phyloP scores from a whole-genome alignment of 2,797 vertebrate genomes.

The Linurgus olivaceus region DNA sequence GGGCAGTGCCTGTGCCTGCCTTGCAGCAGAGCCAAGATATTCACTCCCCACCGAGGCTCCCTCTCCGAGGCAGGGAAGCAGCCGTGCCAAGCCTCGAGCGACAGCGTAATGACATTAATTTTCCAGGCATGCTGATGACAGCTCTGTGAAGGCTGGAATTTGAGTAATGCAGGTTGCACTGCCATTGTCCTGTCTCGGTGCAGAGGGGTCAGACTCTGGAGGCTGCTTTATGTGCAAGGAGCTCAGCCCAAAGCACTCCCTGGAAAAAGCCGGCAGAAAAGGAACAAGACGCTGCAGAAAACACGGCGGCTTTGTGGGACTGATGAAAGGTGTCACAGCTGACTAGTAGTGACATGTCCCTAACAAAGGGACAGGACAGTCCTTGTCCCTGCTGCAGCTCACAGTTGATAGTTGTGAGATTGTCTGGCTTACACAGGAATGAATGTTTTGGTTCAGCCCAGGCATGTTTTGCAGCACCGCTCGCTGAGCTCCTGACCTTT shows the following conservation, averaged over 20 bases:
- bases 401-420: constrained; percentile 56
- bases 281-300: constrained; percentile 67
- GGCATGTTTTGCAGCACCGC: constrained; percentile 68
- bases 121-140: constrained; percentile 69
- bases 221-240: constrained; percentile 44
- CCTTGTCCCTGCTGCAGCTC: constrained; percentile 49
- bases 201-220: constrained; percentile 57
- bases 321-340: constrained; percentile 76
- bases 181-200: constrained; percentile 64
- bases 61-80: background rate
- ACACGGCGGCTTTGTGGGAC: constrained; percentile 60
- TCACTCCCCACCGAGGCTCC: background rate
- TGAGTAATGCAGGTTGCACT: constrained; percentile 67
- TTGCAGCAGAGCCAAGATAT: background rate
- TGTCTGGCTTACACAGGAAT: constrained; percentile 51
- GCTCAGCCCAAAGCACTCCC: constrained; percentile 19
- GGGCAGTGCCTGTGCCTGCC: background rate
- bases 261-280: background rate
- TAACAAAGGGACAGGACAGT: constrained; percentile 46
- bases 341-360: constrained; percentile 60
- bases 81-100: background rate
- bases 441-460: constrained; percentile 59
- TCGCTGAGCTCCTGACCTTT: constrained; percentile 70
- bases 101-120: constrained; percentile 28
- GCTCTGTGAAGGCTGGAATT: constrained; percentile 67